Percentiles rank a stretch among this genome's conserved stretches.
phyloP scores from a whole-genome alignment of 2,797 vertebrate genomes.

The Eulemur albifrons region DNA sequence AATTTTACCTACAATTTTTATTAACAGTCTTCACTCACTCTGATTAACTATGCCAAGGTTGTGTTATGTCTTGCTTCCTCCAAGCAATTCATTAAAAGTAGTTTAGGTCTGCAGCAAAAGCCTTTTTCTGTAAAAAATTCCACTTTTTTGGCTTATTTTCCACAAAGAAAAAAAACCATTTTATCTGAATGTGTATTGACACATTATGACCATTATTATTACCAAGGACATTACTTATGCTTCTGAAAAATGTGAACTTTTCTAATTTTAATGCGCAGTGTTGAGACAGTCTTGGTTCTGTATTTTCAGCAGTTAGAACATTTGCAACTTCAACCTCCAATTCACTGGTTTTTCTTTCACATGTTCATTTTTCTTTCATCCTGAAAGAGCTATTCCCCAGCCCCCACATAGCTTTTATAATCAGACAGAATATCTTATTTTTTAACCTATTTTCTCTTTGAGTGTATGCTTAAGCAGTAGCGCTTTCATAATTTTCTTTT shows the following conservation, averaged over 20 bases:
- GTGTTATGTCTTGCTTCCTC: background rate
- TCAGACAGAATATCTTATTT: background rate
- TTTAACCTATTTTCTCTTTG: constrained; percentile 35
- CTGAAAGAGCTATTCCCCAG: background rate
- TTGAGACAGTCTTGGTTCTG: background rate
- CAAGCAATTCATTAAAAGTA: background rate
- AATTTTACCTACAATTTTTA: background rate
- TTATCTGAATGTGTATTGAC: background rate
- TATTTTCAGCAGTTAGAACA: constrained; percentile 22
- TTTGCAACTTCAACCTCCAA: constrained; percentile 19
- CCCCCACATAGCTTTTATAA: background rate
- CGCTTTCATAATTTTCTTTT: background rate
- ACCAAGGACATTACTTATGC: constrained; percentile 20
- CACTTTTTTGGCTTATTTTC: background rate
- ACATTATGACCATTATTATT: background rate
- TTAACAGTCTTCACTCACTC: background rate
- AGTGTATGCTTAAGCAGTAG: background rate
- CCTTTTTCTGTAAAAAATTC: background rate
- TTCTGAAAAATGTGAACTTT: background rate
- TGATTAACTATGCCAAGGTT: background rate
- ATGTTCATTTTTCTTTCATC: constrained; percentile 8
- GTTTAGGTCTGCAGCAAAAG: background rate
- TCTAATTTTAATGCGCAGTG: background rate
- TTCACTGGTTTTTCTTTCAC: background rate
- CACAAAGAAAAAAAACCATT: background rate